Evolutionary conservation across 2,888 invertebrate genomes (phyloP).

Genomic region (Nymphalis polychloros): DNA sequence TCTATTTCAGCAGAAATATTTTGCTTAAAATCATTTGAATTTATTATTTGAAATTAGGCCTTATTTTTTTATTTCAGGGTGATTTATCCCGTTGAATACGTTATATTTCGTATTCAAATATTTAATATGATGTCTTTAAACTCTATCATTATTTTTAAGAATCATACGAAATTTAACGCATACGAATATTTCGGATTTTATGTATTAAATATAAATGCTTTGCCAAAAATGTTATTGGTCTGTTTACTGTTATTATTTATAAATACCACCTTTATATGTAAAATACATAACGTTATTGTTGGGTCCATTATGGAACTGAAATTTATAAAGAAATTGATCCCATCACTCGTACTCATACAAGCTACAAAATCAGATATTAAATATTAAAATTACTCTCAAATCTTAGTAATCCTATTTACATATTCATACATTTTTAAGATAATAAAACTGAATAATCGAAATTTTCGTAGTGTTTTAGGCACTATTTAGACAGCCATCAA

Average conservation of each 20-base stretch:
- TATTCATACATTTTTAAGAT: constrained; percentile 67
- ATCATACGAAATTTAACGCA: constrained; percentile 4
- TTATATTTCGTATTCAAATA: background rate
- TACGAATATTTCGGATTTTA: constrained; percentile 21
- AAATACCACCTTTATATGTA: constrained; percentile 26
- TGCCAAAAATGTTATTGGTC: constrained; percentile 28
- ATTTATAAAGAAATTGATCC: constrained; percentile 73
- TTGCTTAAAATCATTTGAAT: no score
- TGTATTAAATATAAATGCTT: constrained; percentile 18
- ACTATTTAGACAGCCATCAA: constrained; percentile 83
- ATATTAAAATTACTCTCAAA: constrained; percentile 63
- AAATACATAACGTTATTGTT: constrained; percentile 26
- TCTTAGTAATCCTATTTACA: constrained; percentile 67
- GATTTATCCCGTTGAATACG: no score
- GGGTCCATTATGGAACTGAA: constrained; percentile 44
- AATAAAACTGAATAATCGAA: constrained; percentile 80
- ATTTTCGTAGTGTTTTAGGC: constrained; percentile 81
- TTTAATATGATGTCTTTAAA: background rate
- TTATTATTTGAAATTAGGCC: no score
- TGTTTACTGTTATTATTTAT: constrained; percentile 20
- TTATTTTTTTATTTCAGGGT: no score
- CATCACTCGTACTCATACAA: constrained; percentile 65
- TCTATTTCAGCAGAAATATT: no score
- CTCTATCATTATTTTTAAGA: background rate
- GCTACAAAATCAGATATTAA: constrained; percentile 61